phyloP scores from a whole-genome alignment of 2,797 vertebrate genomes.

The Cichlasoma orientale region DNA sequence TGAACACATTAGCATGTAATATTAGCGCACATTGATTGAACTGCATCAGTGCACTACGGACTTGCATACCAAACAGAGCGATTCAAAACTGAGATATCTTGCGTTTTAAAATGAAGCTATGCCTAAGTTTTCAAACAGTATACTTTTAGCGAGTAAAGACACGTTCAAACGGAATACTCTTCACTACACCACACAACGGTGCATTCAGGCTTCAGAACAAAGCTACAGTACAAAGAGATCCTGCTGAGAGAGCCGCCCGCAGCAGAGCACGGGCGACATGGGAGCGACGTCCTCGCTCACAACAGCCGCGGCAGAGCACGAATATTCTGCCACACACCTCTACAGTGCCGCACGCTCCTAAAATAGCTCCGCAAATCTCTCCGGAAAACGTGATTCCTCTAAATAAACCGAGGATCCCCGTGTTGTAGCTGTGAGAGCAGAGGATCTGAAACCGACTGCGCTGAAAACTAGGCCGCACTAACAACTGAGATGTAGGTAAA shows the following conservation, averaged over 20 bases:
- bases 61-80: neutral
- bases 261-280: conserved; percentile 26
- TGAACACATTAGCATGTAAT: neutral
- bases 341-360: neutral
- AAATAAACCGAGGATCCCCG: conserved; percentile 44
- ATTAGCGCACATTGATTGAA: neutral
- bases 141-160: neutral
- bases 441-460: neutral
- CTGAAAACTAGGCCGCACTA: neutral
- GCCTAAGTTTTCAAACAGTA: neutral
- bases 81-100: neutral
- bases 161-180: neutral
- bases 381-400: conserved; percentile 65
- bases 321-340: conserved; percentile 48
- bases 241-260: conserved; percentile 5
- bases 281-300: conserved; percentile 8
- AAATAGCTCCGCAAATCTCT: conserved; percentile 58
- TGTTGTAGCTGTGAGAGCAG: neutral
- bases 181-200: neutral
- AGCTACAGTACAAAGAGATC: conserved; percentile 4
- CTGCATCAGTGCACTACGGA: neutral
- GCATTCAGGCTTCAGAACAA: conserved; percentile 25
- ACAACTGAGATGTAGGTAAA: neutral
- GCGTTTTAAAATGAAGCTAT: no score
- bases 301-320: neutral